A percentile compares a stretch with the other conserved stretches of the same genome.
These are phyloP conservation scores for Netelia melanura DNA, from an alignment of 2,888 invertebrate species.

Conservation along the genomic window DNA sequence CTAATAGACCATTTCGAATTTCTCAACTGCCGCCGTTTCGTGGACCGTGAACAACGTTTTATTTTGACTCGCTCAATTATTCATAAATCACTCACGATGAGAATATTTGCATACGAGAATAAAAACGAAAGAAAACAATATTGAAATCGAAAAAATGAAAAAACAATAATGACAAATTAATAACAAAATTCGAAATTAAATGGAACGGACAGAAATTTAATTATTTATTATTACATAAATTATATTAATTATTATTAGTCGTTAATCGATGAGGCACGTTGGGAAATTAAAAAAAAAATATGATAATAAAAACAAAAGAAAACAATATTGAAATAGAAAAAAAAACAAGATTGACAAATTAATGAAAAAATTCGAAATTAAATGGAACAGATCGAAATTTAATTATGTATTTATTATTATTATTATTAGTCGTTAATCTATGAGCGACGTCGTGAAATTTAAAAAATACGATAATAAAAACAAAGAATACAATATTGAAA, in stretches of 20 bases:
- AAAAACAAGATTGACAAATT: background rate
- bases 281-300: background rate
- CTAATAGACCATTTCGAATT: conserved; percentile 62
- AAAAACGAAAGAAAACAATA: conserved; percentile 9
- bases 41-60: conserved; percentile 23
- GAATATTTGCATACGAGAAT: conserved; percentile 1
- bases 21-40: conserved; percentile 33
- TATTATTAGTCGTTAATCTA: background rate
- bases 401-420: no score
- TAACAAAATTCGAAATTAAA: background rate
- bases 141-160: background rate
- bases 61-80: conserved; percentile 56
- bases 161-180: background rate
- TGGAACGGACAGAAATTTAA: background rate
- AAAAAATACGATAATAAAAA: background rate
- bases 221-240: no score
- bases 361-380: background rate
- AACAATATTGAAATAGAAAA: background rate
- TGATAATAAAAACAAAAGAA: background rate
- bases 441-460: background rate
- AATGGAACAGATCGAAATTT: background rate
- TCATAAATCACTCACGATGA: conserved; percentile 19
- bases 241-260: background rate
- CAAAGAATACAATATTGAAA: background rate
- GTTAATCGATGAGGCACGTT: background rate